phyloP scores from a whole-genome alignment of 1,140 invertebrate species.

The Babylonia areolata region DNA sequence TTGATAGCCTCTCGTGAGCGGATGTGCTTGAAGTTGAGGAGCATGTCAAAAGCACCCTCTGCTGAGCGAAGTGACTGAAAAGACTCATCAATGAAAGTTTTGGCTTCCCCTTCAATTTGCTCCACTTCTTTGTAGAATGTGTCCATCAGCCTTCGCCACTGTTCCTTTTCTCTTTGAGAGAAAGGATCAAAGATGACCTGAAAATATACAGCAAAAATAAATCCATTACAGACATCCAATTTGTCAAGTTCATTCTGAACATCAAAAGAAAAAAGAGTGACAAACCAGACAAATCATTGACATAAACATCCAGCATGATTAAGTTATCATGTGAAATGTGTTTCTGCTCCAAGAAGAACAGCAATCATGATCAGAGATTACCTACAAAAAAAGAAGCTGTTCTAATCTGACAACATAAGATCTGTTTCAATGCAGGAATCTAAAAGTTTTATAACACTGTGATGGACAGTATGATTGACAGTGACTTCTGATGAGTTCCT shows the following conservation, averaged over 20 bases:
- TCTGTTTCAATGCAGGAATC: too few species aligned
- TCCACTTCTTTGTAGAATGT: slow-evolving; percentile 85
- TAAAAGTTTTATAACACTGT: too few species aligned
- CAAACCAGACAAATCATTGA: background rate
- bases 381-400: too few species aligned
- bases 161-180: slow-evolving; percentile 83
- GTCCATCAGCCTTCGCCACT: slow-evolving; percentile 88
- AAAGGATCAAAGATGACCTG: slow-evolving; percentile 89
- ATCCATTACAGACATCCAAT: too few species aligned
- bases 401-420: too few species aligned
- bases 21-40: slow-evolving; percentile 87
- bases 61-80: slow-evolving; percentile 88
- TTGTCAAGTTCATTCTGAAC: too few species aligned
- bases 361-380: too few species aligned
- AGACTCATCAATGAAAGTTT: slow-evolving; percentile 89
- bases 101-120: slow-evolving; percentile 87
- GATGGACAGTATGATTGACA: too few species aligned
- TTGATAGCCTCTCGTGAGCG: slow-evolving; percentile 85
- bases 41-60: slow-evolving; percentile 86
- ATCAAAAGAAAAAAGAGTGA: background rate
- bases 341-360: too few species aligned
- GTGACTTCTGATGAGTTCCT: too few species aligned
- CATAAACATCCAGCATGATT: background rate
- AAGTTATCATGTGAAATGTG: background rate
- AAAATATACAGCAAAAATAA: too few species aligned